Evolutionary conservation across 2,797 vertebrate species (phyloP).

Genomic region (Diplodus sargus): DNA sequence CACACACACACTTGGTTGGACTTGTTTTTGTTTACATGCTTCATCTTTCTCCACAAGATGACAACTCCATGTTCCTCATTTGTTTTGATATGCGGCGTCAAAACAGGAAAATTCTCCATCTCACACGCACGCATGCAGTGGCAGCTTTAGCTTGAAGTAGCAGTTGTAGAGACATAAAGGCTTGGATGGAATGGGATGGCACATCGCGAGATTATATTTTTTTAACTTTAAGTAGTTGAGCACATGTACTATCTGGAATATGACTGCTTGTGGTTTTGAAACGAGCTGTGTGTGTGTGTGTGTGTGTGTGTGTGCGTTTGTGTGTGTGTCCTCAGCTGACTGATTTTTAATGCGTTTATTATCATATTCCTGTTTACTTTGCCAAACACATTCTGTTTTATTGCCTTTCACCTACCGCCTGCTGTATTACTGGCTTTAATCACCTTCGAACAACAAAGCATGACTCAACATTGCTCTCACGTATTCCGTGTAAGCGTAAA

Average conservation of each 20-base stretch:
- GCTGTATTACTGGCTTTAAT: conserved; percentile 29
- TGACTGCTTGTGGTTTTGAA: conserved; percentile 25
- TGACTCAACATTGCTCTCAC: conserved; percentile 24
- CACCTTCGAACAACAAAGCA: conserved; percentile 19
- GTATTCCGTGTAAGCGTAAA: not conserved
- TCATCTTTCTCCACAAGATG: conserved; percentile 28
- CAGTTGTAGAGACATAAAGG: conserved; percentile 16
- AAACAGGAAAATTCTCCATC: conserved; percentile 60
- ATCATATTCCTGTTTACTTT: conserved; percentile 43
- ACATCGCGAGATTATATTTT: not conserved
- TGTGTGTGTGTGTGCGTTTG: not conserved
- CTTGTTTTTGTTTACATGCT: conserved; percentile 49
- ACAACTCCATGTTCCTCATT: conserved; percentile 18
- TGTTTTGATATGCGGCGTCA: conserved; percentile 29
- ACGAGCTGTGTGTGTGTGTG: conserved; percentile 22
- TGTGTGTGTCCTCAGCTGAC: conserved; percentile 22
- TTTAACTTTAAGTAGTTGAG: conserved; percentile 33
- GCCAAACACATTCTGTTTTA: conserved; percentile 26
- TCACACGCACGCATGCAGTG: conserved; percentile 10
- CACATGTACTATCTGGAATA: conserved; percentile 54
- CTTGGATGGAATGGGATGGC: conserved; percentile 1
- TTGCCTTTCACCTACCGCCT: conserved; percentile 26
- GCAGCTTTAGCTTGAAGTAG: conserved; percentile 5
- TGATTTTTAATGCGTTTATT: conserved; percentile 1
- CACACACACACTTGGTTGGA: not conserved